A percentile compares a stretch with the other conserved stretches of the same genome.
Evolutionary conservation across 2,888 invertebrate species (phyloP).

Genomic region (Salpingus planirostris): DNA sequence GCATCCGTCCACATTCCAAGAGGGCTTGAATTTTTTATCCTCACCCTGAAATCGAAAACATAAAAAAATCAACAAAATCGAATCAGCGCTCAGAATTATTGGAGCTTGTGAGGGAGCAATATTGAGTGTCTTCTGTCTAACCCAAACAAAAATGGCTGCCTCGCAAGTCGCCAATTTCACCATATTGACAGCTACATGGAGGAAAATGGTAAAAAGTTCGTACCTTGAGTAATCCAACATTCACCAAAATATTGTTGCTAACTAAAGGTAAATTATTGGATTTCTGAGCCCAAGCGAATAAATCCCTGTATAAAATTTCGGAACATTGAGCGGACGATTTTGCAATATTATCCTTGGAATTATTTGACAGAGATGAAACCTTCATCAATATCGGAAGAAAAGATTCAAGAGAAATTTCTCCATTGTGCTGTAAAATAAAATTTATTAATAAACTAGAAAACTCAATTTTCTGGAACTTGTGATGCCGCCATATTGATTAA

Average conservation of each 20-base stretch:
- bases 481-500: constrained; percentile 11
- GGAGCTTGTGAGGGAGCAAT: no score
- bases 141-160: not conserved
- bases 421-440: constrained; percentile 22
- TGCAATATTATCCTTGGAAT: constrained; percentile 43
- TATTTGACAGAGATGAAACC: constrained; percentile 48
- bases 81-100: no score
- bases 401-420: constrained; percentile 32
- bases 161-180: not conserved
- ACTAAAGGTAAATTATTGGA: constrained; percentile 46
- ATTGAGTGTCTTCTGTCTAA: not conserved
- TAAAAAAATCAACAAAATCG: no score
- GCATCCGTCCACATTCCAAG: constrained; percentile 57
- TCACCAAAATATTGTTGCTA: constrained; percentile 56
- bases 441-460: no score
- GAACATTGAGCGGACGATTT: constrained; percentile 38
- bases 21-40: constrained; percentile 53
- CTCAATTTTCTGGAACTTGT: no score
- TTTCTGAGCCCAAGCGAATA: constrained; percentile 47
- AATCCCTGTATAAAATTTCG: constrained; percentile 44
- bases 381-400: constrained; percentile 45
- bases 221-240: constrained; percentile 66
- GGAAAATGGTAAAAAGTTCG: constrained; percentile 15
- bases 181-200: not conserved
- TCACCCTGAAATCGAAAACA: constrained; percentile 62